phyloP scores from a whole-genome alignment of 2,797 vertebrate genomes.

The Enteromius viviparus region DNA sequence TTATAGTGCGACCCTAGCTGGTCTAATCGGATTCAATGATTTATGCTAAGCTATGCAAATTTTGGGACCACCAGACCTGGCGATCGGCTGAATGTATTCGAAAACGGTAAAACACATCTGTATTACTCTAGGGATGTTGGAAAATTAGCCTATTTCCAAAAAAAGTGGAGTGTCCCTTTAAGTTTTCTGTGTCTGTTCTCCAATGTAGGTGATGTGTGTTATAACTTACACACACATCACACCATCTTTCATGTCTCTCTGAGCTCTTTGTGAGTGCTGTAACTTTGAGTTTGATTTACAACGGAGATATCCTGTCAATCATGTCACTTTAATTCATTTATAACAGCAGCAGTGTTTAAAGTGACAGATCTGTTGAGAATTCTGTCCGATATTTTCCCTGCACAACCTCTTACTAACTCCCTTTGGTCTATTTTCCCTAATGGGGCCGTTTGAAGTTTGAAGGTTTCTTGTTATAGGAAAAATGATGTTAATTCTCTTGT shows the following conservation, averaged over 20 bases:
- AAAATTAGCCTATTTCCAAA: too few species aligned
- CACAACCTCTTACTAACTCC: neutral
- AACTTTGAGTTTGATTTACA: neutral
- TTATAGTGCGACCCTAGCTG: too few species aligned
- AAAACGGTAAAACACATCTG: too few species aligned
- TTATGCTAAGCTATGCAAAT: too few species aligned
- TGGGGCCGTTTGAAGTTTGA: slow-evolving; percentile 10
- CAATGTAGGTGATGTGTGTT: neutral
- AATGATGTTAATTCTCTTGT: neutral
- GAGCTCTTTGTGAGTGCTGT: neutral
- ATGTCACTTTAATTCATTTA: neutral
- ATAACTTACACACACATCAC: neutral
- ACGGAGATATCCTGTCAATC: neutral
- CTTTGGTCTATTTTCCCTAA: slow-evolving; percentile 13
- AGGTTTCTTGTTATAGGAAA: neutral
- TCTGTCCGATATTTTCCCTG: neutral
- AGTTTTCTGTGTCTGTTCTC: neutral
- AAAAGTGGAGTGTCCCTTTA: neutral
- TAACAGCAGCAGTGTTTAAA: neutral
- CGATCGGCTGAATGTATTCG: too few species aligned
- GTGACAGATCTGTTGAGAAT: slow-evolving; percentile 3
- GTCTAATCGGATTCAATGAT: too few species aligned
- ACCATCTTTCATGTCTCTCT: neutral
- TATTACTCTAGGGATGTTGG: too few species aligned
- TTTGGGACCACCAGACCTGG: too few species aligned